These are phyloP conservation scores for Mesitornis unicolor DNA, from an alignment of 2,113 vertebrate genomes.

Conservation along the genomic window DNA sequence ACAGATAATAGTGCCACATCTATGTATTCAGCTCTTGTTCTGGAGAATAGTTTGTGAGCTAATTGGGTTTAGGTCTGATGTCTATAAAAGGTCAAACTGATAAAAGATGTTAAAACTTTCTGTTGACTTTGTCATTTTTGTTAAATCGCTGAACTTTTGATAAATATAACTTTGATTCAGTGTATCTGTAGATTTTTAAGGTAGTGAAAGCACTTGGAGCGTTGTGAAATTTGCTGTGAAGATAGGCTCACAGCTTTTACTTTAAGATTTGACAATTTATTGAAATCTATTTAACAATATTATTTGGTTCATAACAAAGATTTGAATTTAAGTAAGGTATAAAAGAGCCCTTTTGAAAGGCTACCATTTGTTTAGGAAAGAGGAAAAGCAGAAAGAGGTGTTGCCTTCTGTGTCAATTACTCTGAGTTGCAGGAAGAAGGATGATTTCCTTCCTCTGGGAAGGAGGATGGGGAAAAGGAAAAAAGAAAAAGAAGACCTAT, in stretches of 20 bases:
- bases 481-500: neutral
- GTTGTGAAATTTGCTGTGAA: neutral
- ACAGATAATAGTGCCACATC: neutral
- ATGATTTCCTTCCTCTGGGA: neutral
- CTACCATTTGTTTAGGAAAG: neutral
- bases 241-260: neutral
- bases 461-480: neutral
- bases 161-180: neutral
- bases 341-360: neutral
- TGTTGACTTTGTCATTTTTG: neutral
- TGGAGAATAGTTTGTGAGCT: neutral
- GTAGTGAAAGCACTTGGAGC: neutral
- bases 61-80: neutral
- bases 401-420: neutral
- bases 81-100: neutral
- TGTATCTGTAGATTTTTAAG: neutral
- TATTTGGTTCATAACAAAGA: fast-evolving
- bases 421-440: neutral
- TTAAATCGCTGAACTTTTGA: neutral
- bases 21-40: neutral
- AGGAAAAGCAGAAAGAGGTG: neutral
- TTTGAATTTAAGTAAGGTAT: neutral
- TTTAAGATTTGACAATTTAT: neutral
- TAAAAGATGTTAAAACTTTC: neutral
- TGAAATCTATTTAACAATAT: neutral